Conservation (phyloP, 2,113 vertebrate species). For the Gymnocephalus cernua region DNA sequence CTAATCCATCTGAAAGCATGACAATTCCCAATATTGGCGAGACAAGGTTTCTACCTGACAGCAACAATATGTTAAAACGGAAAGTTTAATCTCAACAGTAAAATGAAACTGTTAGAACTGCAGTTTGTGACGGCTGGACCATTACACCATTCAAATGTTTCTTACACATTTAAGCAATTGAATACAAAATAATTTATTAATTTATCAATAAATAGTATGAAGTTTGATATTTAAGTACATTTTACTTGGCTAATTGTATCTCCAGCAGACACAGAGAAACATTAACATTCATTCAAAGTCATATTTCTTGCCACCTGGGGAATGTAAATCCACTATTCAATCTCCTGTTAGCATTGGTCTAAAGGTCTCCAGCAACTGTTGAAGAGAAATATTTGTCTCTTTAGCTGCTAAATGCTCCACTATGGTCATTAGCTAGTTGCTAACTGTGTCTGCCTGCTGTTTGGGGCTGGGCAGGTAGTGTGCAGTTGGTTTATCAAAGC, state of each 20-base stretch:
- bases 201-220: too few relatives aligned
- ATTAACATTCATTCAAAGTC: slow-evolving; percentile 6
- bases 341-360: neutral
- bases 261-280: neutral
- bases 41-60: neutral
- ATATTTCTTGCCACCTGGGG: slow-evolving; percentile 1
- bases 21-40: neutral
- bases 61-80: too few relatives aligned
- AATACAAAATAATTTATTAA: too few relatives aligned
- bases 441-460: neutral
- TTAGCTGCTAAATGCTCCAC: neutral
- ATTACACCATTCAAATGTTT: neutral
- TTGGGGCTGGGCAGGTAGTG: neutral
- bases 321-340: neutral
- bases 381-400: neutral
- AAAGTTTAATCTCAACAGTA: neutral
- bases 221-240: neutral
- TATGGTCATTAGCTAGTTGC: neutral
- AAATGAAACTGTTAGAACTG: neutral
- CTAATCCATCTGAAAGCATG: neutral
- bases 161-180: neutral
- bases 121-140: slow-evolving; percentile 2
- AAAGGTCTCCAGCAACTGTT: neutral
- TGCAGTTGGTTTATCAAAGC: neutral
- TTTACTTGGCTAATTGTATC: slow-evolving; percentile 15